phyloP scores from a whole-genome alignment of 2,113 vertebrate genomes.

The Phylloscopus trochiloides region DNA sequence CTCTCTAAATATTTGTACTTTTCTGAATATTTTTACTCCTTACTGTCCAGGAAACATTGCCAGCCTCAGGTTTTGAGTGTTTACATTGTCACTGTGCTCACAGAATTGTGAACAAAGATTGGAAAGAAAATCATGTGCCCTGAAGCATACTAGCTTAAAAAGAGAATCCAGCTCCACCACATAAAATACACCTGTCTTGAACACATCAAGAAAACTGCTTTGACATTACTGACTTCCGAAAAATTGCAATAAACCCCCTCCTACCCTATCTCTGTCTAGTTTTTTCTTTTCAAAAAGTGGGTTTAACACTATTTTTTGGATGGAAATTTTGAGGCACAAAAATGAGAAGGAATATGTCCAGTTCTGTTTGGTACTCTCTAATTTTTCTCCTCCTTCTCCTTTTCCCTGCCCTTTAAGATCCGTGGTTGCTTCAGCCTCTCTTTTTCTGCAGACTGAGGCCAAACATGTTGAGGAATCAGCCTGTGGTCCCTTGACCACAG shows the following conservation, averaged over 20 bases:
- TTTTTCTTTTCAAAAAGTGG: neutral
- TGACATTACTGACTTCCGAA: neutral
- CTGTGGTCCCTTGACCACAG: neutral
- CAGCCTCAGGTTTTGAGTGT: neutral
- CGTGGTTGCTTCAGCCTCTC: neutral
- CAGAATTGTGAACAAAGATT: neutral
- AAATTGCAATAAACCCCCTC: neutral
- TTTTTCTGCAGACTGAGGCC: neutral
- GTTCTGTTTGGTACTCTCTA: neutral
- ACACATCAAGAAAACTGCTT: neutral
- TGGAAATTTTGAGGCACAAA: neutral
- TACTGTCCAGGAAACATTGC: neutral
- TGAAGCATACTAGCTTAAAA: neutral
- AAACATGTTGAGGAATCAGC: neutral
- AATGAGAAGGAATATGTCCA: neutral
- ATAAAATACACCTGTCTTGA: neutral
- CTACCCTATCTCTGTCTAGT: accelerated
- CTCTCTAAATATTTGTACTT: neutral
- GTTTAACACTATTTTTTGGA: neutral
- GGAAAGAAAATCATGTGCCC: neutral
- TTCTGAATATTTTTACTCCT: neutral
- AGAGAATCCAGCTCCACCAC: neutral
- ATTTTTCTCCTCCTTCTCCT: neutral
- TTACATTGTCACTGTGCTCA: neutral
- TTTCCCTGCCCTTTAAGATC: neutral